Percentiles rank a stretch among this genome's conserved stretches.
These are phyloP conservation scores for Halesus radiatus DNA, from an alignment of 1,140 invertebrate genomes.

Conservation along the genomic window DNA sequence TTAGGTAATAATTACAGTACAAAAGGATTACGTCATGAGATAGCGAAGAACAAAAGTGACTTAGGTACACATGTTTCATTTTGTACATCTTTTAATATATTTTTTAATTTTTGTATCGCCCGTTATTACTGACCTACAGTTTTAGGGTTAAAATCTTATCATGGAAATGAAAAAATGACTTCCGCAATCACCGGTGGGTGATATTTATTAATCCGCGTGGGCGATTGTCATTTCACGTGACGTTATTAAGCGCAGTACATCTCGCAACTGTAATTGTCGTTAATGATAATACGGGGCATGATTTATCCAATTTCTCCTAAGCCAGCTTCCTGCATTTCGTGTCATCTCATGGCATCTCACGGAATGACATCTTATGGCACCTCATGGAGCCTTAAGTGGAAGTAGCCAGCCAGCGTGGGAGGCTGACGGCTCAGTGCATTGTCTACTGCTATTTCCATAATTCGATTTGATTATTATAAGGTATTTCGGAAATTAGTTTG, in stretches of 20 bases:
- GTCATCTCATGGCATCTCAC: too few species aligned
- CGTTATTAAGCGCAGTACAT: constrained; percentile 22
- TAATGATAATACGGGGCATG: constrained; percentile 19
- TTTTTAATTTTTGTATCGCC: too few species aligned
- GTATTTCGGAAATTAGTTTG: background rate
- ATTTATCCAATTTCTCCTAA: background rate
- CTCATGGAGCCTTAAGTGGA: too few species aligned
- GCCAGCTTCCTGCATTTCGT: too few species aligned
- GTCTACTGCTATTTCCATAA: constrained; percentile 20
- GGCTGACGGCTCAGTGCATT: background rate
- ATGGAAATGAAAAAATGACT: constrained; percentile 15
- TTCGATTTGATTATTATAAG: constrained; percentile 32
- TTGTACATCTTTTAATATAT: too few species aligned
- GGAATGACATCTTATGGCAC: too few species aligned
- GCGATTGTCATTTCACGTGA: constrained; percentile 31
- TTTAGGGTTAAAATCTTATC: constrained; percentile 18
- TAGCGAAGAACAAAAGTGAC: too few species aligned
- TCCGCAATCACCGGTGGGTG: constrained; percentile 23
- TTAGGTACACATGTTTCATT: too few species aligned
- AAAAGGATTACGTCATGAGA: too few species aligned
- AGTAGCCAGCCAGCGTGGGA: background rate
- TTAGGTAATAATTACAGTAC: too few species aligned
- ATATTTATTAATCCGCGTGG: constrained; percentile 27
- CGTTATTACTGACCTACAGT: too few species aligned
- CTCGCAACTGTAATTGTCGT: constrained; percentile 14